phyloP scores from a whole-genome alignment of 2,888 invertebrate species.

The Chaetogeoica ovagalla region DNA sequence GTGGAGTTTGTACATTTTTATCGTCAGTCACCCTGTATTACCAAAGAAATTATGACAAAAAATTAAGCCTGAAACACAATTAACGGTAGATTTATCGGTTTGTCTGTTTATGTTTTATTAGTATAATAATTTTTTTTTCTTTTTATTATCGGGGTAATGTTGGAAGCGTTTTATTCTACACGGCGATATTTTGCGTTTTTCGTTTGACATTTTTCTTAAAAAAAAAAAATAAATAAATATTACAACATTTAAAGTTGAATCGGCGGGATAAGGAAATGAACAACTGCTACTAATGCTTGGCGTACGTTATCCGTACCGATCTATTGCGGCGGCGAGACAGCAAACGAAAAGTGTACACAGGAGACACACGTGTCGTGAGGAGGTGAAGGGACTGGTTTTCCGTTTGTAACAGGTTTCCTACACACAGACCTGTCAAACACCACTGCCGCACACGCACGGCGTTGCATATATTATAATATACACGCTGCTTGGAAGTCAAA shows the following conservation, averaged over 20 bases:
- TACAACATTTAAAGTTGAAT: slow-evolving; percentile 15
- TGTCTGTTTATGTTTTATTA: no score
- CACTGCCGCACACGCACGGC: neutral
- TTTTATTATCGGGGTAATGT: no score
- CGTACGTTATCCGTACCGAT: slow-evolving; percentile 4
- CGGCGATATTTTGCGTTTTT: no score
- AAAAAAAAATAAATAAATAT: no score
- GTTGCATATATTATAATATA: no score
- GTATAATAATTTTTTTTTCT: no score
- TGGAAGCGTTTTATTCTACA: no score
- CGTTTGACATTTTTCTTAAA: neutral
- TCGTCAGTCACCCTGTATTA: no score
- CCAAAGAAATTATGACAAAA: no score
- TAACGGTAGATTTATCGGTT: no score
- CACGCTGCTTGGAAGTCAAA: neutral
- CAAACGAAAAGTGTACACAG: slow-evolving; percentile 2
- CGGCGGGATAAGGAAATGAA: slow-evolving; percentile 18
- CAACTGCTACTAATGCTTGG: neutral
- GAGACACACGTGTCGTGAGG: slow-evolving; percentile 3
- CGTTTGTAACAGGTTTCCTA: slow-evolving; percentile 49
- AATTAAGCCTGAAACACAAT: no score
- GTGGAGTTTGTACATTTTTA: no score
- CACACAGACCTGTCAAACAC: slow-evolving; percentile 20
- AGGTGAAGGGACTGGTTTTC: slow-evolving; percentile 45
- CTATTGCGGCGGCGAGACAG: neutral